phyloP scores from a whole-genome alignment of 2,888 invertebrate species.

The Amphipyra tragopoginis region DNA sequence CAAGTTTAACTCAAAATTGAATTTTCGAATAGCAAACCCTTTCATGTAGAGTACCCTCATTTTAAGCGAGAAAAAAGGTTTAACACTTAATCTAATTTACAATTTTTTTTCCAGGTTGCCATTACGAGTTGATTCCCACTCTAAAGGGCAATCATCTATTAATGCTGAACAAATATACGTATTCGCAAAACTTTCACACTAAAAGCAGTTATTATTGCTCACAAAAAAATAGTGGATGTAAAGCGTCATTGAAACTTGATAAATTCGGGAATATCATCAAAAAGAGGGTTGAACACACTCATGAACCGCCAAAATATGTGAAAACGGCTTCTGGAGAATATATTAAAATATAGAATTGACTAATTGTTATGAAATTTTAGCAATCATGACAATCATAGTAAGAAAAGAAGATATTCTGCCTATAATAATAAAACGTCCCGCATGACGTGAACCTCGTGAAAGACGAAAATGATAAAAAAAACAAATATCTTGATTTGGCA shows the following conservation, averaged over 20 bases:
- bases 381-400: too few relatives aligned
- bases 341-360: conserved; percentile 26
- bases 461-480: too few relatives aligned
- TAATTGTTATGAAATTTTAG: too few relatives aligned
- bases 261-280: conserved; percentile 1
- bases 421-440: too few relatives aligned
- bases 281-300: conserved; percentile 20
- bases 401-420: too few relatives aligned
- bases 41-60: conserved; percentile 7
- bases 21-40: too few relatives aligned
- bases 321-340: conserved; percentile 34
- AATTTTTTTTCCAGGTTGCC: conserved; percentile 19
- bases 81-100: too few relatives aligned
- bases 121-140: conserved; percentile 48
- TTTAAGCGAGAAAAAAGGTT: background rate
- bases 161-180: conserved; percentile 55
- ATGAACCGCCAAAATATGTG: conserved; percentile 47
- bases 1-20: too few relatives aligned
- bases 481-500: too few relatives aligned
- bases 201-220: conserved; percentile 47
- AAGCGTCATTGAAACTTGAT: conserved; percentile 34
- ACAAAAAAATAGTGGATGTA: conserved; percentile 33
- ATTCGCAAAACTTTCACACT: conserved; percentile 39
- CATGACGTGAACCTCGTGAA: too few relatives aligned
- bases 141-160: conserved; percentile 50